These are phyloP conservation scores for Geotrypetes seraphini DNA, from an alignment of 2,797 vertebrate genomes.

Conservation along the genomic window DNA sequence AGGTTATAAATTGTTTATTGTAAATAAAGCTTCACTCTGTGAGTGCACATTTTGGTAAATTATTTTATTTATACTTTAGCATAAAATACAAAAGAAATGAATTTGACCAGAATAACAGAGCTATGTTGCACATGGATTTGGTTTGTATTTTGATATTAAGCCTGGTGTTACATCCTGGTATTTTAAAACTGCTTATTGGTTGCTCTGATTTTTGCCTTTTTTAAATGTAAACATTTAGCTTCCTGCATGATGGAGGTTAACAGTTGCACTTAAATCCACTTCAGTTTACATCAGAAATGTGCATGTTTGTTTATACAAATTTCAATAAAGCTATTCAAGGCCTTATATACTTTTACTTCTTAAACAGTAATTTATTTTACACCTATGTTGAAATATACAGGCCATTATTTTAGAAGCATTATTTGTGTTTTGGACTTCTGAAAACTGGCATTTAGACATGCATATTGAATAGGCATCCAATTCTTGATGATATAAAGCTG, in stretches of 20 bases:
- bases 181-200: slow-evolving; percentile 76
- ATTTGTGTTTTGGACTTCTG: too few species aligned
- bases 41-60: slow-evolving; percentile 99
- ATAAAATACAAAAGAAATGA: slow-evolving; percentile 77
- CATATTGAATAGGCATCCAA: too few species aligned
- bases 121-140: slow-evolving; percentile 61
- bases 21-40: slow-evolving; percentile 99
- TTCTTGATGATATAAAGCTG: too few species aligned
- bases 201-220: slow-evolving; percentile 32
- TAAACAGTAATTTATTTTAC: too few species aligned
- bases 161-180: slow-evolving; percentile 76
- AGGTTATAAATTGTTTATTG: slow-evolving; percentile 92
- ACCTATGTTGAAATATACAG: too few species aligned
- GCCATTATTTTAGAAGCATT: too few species aligned
- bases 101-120: slow-evolving; percentile 81
- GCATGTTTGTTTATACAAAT: slow-evolving; percentile 99
- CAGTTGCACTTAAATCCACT: slow-evolving; percentile 97
- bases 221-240: slow-evolving; percentile 69
- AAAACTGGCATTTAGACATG: too few species aligned
- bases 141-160: slow-evolving; percentile 71
- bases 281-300: slow-evolving; percentile 98
- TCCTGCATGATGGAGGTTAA: slow-evolving; percentile 91
- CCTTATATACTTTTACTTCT: slow-evolving; percentile 59
- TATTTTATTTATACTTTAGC: slow-evolving; percentile 99
- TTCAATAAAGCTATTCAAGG: slow-evolving; percentile 98